phyloP scores from a whole-genome alignment of 2,888 invertebrate species.

The Tinea pellionella region DNA sequence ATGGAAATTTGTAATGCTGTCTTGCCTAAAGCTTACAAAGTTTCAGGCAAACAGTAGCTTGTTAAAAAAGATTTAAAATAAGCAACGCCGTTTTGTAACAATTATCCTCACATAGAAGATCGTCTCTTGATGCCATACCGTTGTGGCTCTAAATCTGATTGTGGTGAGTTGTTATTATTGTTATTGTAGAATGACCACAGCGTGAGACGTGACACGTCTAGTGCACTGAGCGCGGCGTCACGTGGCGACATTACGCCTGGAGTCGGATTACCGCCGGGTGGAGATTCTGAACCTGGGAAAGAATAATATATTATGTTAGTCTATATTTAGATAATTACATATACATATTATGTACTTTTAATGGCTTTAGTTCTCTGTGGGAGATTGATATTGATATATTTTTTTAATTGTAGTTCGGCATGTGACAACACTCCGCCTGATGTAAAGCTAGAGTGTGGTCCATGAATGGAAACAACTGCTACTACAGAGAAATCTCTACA shows the following conservation, averaged over 20 bases:
- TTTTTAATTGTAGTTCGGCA: too few species aligned
- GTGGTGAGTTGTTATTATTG: slow-evolving; percentile 71
- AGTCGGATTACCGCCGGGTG: slow-evolving; percentile 41
- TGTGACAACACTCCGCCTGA: too few species aligned
- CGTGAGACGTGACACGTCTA: slow-evolving; percentile 83
- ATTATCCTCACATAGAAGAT: not conserved
- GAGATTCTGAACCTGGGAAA: slow-evolving; percentile 24
- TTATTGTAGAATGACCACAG: slow-evolving; percentile 88
- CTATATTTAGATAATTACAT: not conserved
- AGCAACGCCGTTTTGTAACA: not conserved
- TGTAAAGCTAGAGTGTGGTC: too few species aligned
- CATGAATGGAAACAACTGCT: too few species aligned
- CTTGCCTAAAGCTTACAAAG: too few species aligned
- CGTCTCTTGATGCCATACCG: slow-evolving; percentile 28
- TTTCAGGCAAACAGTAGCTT: too few species aligned
- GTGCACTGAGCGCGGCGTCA: slow-evolving; percentile 71
- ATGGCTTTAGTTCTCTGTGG: not conserved
- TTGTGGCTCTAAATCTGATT: slow-evolving; percentile 59
- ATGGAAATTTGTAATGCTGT: too few species aligned
- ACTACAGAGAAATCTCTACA: too few species aligned
- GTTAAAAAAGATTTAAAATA: slow-evolving; percentile 19
- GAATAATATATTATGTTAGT: not conserved
- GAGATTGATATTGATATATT: too few species aligned
- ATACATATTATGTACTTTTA: not conserved
- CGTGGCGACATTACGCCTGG: slow-evolving; percentile 51